These are phyloP conservation scores for Choreutis nemorana DNA, from an alignment of 2,888 invertebrate genomes.

Conservation along the genomic window DNA sequence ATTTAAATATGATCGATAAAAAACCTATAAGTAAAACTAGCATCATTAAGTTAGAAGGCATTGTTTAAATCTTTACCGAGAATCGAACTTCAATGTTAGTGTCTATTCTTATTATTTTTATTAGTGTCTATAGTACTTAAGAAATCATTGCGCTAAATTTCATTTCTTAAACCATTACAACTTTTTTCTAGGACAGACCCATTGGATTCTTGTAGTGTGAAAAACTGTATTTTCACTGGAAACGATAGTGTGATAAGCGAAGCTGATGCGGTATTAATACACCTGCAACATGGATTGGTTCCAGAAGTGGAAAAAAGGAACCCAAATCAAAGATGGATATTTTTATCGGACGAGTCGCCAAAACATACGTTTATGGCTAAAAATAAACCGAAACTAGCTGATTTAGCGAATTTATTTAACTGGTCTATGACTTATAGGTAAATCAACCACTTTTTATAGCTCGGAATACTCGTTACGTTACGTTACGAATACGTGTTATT, in stretches of 20 bases:
- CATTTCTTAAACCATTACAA: too few species aligned
- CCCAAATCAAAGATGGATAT: constrained; percentile 71
- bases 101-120: too few species aligned
- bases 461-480: constrained; percentile 6
- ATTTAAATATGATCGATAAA: too few species aligned
- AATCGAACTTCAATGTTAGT: too few species aligned
- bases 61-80: too few species aligned
- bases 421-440: constrained; percentile 77
- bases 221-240: constrained; percentile 69
- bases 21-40: too few species aligned
- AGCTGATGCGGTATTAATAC: constrained; percentile 70
- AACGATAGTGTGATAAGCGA: constrained; percentile 23
- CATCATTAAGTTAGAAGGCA: too few species aligned
- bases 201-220: constrained; percentile 66
- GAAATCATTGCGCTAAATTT: too few species aligned
- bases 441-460: constrained; percentile 5
- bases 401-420: constrained; percentile 70
- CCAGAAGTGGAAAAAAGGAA: constrained; percentile 25
- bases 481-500: constrained; percentile 7
- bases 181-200: constrained; percentile 51
- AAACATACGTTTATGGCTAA: constrained; percentile 57
- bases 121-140: too few species aligned
- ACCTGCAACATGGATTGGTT: constrained; percentile 51
- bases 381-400: constrained; percentile 25
- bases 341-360: constrained; percentile 75